These are phyloP conservation scores for Rotaria macrura DNA, from an alignment of 2,888 invertebrate genomes.

Conservation along the genomic window DNA sequence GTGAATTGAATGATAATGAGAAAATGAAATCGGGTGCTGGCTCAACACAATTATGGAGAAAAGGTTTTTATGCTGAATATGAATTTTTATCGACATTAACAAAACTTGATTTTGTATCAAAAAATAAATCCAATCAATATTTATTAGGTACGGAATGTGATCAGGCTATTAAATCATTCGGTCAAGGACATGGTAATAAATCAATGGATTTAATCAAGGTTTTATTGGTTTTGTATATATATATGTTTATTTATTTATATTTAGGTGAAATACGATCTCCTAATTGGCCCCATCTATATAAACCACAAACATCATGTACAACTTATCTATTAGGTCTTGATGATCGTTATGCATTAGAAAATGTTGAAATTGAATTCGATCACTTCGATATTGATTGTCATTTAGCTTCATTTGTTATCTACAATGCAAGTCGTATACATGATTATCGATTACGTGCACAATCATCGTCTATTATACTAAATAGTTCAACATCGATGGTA, in stretches of 20 bases:
- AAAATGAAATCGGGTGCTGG: background rate
- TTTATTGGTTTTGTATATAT: too few relatives aligned
- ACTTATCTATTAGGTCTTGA: background rate
- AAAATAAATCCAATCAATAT: background rate
- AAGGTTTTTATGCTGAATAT: slow-evolving; percentile 14
- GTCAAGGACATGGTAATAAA: background rate
- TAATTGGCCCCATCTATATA: background rate
- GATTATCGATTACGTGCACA: background rate
- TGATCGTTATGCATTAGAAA: slow-evolving; percentile 16
- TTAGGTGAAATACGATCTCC: background rate
- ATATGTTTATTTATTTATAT: too few relatives aligned
- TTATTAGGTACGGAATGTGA: background rate
- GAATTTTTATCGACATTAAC: background rate
- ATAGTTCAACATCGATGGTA: background rate
- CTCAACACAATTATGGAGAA: background rate
- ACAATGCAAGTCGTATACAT: background rate
- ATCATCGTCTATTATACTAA: too few relatives aligned
- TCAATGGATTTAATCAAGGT: too few relatives aligned
- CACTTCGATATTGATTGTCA: slow-evolving; percentile 17
- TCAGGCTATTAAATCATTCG: slow-evolving; percentile 12
- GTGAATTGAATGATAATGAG: background rate
- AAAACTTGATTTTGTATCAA: background rate
- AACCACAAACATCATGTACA: slow-evolving; percentile 10
- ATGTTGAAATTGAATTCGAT: slow-evolving; percentile 18
- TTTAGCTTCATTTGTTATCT: background rate